Conservation (phyloP, 2,888 invertebrate species). For the Drosophila borealis region DNA sequence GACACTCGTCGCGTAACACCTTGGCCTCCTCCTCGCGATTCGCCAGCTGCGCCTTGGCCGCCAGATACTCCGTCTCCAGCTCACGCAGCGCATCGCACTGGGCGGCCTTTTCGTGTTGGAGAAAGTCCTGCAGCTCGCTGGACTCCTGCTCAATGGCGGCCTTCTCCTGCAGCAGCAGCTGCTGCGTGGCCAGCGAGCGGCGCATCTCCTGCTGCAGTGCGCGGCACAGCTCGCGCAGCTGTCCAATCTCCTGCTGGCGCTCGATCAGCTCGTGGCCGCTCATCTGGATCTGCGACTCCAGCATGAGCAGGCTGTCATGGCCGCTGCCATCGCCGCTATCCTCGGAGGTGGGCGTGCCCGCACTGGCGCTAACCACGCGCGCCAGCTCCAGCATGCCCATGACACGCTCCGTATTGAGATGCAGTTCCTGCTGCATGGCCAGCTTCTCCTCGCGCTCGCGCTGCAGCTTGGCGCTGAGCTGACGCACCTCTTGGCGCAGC, state of each 20-base stretch:
- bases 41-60: conserved; percentile 83
- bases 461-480: conserved; percentile 87
- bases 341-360: conserved; percentile 85
- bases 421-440: conserved; percentile 90
- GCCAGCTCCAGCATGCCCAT: conserved; percentile 87
- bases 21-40: conserved; percentile 87
- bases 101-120: conserved; percentile 93
- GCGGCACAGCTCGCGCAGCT: conserved; percentile 89
- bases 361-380: conserved; percentile 75
- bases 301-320: conserved; percentile 90
- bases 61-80: conserved; percentile 86
- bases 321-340: conserved; percentile 85
- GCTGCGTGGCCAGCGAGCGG: conserved; percentile 88
- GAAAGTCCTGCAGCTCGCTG: conserved; percentile 93
- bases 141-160: conserved; percentile 92
- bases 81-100: conserved; percentile 92
- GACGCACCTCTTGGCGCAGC: conserved; percentile 87
- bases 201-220: conserved; percentile 90
- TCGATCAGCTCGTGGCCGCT: conserved; percentile 90
- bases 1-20: conserved; percentile 90
- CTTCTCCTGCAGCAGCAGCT: conserved; percentile 89
- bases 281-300: conserved; percentile 91
- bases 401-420: conserved; percentile 90
- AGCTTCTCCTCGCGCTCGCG: conserved; percentile 90
- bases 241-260: conserved; percentile 91